Conservation (phyloP, 2,888 invertebrate species). For the Taenaris catops region DNA sequence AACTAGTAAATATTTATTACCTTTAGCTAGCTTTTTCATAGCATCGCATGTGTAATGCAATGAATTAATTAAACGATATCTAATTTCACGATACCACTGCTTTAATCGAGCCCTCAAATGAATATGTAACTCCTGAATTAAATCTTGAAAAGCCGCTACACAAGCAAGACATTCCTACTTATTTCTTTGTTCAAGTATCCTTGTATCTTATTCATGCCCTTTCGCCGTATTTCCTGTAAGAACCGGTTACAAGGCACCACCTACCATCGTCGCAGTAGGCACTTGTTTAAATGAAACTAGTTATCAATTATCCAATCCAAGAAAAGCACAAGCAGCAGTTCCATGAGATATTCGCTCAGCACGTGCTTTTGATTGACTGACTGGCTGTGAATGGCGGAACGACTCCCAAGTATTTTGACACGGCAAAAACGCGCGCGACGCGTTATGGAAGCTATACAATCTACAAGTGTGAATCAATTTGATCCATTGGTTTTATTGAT, state of each 20-base stretch:
- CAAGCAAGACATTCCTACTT: constrained; percentile 9
- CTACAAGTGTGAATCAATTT: constrained; percentile 76
- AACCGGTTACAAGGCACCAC: constrained; percentile 42
- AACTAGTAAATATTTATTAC: no score
- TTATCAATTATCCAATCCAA: constrained; percentile 48
- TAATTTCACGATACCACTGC: constrained; percentile 3
- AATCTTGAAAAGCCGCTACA: constrained; percentile 11
- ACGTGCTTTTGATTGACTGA: constrained; percentile 68
- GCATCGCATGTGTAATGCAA: no score
- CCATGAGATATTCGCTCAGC: constrained; percentile 43
- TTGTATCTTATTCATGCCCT: constrained; percentile 22
- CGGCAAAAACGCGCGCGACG: constrained; percentile 56
- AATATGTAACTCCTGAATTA: constrained; percentile 7
- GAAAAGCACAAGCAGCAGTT: constrained; percentile 46
- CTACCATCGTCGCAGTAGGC: constrained; percentile 30
- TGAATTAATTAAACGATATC: constrained; percentile 3
- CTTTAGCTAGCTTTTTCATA: no score
- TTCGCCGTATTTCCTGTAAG: constrained; percentile 36
- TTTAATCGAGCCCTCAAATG: constrained; percentile 3
- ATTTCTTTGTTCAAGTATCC: constrained; percentile 21
- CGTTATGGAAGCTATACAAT: constrained; percentile 65
- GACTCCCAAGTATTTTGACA: constrained; percentile 66
- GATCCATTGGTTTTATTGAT: constrained; percentile 75
- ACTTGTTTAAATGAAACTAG: constrained; percentile 36
- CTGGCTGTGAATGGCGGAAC: constrained; percentile 59